phyloP scores from a whole-genome alignment of 2,113 vertebrate species.

The Hipposideros armiger region DNA sequence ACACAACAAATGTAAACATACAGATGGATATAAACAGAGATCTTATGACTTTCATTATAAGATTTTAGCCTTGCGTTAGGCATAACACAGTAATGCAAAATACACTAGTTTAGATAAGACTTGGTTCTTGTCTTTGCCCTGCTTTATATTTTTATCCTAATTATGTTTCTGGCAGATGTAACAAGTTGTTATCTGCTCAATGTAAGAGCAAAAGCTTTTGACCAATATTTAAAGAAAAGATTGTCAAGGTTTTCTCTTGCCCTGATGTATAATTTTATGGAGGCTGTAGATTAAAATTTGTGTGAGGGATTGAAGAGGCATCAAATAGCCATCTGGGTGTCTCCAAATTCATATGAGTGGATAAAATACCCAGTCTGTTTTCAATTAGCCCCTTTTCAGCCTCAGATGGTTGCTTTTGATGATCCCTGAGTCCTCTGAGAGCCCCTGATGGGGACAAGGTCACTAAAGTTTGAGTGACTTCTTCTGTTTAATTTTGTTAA shows the following conservation, averaged over 20 bases:
- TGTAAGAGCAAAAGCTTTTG: neutral
- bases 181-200: neutral
- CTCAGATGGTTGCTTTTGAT: neutral
- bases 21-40: neutral
- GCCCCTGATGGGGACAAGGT: neutral
- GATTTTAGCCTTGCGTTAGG: neutral
- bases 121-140: neutral
- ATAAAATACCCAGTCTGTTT: neutral
- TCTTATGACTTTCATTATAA: neutral
- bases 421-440: neutral
- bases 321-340: neutral
- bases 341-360: neutral
- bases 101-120: neutral
- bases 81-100: neutral
- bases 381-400: neutral
- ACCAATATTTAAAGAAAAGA: neutral
- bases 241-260: neutral
- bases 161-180: neutral
- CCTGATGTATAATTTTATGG: neutral
- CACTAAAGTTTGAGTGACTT: neutral
- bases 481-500: neutral
- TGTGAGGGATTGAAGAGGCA: neutral
- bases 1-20: neutral
- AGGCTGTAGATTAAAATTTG: slow-evolving; percentile 17
- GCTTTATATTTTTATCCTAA: slow-evolving; percentile 47